These are phyloP conservation scores for Corvus cornix DNA, from an alignment of 2,113 vertebrate genomes.

Conservation along the genomic window DNA sequence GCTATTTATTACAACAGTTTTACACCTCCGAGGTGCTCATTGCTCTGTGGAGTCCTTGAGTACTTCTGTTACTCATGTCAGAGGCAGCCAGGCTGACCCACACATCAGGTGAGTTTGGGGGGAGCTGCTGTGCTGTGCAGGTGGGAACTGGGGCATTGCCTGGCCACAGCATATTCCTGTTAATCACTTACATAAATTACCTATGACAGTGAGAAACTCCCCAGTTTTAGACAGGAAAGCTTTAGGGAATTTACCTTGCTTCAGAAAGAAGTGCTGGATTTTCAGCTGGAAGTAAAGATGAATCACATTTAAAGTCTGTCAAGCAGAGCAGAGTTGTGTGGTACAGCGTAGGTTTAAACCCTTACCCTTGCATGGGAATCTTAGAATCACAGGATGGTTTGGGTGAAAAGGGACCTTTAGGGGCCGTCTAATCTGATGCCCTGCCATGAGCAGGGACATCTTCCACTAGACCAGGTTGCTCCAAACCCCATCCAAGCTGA, in stretches of 20 bases:
- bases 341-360: rapidly evolving
- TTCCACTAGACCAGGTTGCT: not conserved
- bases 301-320: not conserved
- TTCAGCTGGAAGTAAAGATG: not conserved
- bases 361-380: not conserved
- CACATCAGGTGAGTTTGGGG: not conserved
- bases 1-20: not conserved
- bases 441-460: not conserved
- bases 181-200: not conserved
- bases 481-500: not conserved
- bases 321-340: not conserved
- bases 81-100: not conserved
- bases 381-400: not conserved
- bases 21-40: not conserved
- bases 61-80: not conserved
- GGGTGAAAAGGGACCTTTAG: not conserved
- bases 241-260: not conserved
- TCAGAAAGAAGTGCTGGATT: not conserved
- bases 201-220: not conserved
- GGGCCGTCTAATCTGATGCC: not conserved
- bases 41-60: not conserved
- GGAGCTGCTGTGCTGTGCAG: not conserved
- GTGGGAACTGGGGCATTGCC: not conserved
- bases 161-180: not conserved
- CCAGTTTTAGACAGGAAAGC: not conserved